phyloP scores from a whole-genome alignment of 2,888 invertebrate species.

The Cylindroiulus punctatus region DNA sequence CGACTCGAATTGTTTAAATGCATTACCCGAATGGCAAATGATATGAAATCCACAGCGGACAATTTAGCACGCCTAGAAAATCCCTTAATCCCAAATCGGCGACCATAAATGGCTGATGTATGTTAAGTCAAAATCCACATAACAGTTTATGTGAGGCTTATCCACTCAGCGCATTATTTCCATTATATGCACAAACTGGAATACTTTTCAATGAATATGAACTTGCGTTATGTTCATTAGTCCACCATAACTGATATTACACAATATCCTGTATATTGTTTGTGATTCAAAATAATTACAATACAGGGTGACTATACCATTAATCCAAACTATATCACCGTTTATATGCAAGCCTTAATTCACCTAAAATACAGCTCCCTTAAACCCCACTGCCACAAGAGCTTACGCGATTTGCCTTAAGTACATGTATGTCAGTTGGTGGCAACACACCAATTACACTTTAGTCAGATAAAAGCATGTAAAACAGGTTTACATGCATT shows the following conservation, averaged over 20 bases:
- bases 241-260: neutral
- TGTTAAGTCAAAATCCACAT: constrained; percentile 22
- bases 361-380: no score
- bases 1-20: neutral
- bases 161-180: constrained; percentile 4
- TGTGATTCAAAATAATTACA: no score
- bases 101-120: constrained; percentile 24
- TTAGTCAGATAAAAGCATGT: no score
- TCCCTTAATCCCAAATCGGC: constrained; percentile 24
- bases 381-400: no score
- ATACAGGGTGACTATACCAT: no score
- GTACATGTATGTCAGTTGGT: no score
- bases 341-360: no score
- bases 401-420: no score
- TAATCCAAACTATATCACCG: no score
- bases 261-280: neutral
- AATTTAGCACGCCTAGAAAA: neutral
- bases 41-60: constrained; percentile 28
- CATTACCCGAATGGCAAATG: constrained; percentile 11
- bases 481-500: no score
- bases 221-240: neutral
- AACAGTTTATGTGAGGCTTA: neutral
- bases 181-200: neutral
- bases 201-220: neutral
- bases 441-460: no score